A percentile compares a stretch with the other conserved stretches of the same genome.
phyloP scores from a whole-genome alignment of 1,140 invertebrate genomes.

The Aphis gossypii region DNA sequence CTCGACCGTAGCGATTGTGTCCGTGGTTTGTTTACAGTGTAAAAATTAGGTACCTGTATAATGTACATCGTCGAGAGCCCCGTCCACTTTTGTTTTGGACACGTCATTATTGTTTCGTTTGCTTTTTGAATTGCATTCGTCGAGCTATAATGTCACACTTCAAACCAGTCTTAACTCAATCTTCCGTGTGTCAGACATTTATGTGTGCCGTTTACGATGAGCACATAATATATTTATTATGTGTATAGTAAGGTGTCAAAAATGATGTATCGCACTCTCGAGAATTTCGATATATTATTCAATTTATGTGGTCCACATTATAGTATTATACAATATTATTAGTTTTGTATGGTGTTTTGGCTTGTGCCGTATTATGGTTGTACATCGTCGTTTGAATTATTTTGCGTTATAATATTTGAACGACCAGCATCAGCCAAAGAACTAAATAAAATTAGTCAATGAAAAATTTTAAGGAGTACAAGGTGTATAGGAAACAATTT shows the following conservation, averaged over 20 bases:
- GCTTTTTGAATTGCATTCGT: not conserved
- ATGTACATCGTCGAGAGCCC: not conserved
- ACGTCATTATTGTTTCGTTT: not conserved
- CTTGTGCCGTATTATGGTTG: not conserved
- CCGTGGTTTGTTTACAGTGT: not conserved
- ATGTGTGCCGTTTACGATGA: not conserved
- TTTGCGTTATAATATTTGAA: not conserved
- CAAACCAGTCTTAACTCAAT: not conserved
- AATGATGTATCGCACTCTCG: conserved; percentile 3
- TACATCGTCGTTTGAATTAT: not conserved
- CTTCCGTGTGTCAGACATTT: not conserved
- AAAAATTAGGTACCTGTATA: not conserved
- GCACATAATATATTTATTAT: not conserved
- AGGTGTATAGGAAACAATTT: too few species aligned
- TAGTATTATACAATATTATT: not conserved
- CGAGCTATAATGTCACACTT: not conserved
- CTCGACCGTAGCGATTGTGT: not conserved
- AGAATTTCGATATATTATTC: not conserved
- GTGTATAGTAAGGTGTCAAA: not conserved
- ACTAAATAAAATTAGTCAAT: not conserved
- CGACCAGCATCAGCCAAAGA: not conserved
- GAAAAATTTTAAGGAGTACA: too few species aligned
- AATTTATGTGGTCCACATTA: not conserved
- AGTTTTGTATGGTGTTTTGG: not conserved
- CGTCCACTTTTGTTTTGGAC: not conserved